Evolutionary conservation across 2,113 vertebrate species (phyloP).

Genomic region (Plecotus auritus): DNA sequence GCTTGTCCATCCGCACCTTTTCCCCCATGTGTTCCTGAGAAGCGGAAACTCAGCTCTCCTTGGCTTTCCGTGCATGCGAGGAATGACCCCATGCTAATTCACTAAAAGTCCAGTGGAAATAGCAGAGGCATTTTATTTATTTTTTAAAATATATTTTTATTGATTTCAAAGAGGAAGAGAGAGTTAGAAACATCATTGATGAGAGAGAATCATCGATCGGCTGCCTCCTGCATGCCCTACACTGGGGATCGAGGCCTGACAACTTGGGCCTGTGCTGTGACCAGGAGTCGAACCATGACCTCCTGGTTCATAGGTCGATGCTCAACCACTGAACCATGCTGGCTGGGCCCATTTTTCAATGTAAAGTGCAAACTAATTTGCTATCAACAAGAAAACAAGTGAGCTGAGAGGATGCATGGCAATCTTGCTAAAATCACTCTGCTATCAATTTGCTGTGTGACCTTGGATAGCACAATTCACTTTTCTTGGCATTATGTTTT

Average conservation of each 20-base stretch:
- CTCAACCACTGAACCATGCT: too few species aligned
- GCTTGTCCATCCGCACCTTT: not conserved
- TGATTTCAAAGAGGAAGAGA: too few species aligned
- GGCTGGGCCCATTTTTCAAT: not conserved
- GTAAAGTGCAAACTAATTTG: not conserved
- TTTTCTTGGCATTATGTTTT: not conserved
- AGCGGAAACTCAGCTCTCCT: not conserved
- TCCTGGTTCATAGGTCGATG: too few species aligned
- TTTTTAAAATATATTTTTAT: too few species aligned
- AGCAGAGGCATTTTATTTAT: not conserved
- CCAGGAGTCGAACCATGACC: too few species aligned
- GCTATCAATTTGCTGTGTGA: not conserved
- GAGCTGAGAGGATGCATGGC: too few species aligned
- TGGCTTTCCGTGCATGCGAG: not conserved
- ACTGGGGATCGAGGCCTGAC: too few species aligned
- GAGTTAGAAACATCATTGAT: too few species aligned
- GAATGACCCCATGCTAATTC: not conserved
- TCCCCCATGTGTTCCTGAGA: not conserved
- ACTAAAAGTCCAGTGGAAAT: not conserved
- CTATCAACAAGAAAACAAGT: not conserved
- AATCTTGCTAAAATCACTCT: not conserved
- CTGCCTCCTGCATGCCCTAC: too few species aligned
- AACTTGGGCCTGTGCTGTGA: too few species aligned
- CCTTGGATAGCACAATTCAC: not conserved
- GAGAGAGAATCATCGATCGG: too few species aligned